Evolutionary conservation across 2,888 invertebrate species (phyloP).

Genomic region (Ophion slaviceki): DNA sequence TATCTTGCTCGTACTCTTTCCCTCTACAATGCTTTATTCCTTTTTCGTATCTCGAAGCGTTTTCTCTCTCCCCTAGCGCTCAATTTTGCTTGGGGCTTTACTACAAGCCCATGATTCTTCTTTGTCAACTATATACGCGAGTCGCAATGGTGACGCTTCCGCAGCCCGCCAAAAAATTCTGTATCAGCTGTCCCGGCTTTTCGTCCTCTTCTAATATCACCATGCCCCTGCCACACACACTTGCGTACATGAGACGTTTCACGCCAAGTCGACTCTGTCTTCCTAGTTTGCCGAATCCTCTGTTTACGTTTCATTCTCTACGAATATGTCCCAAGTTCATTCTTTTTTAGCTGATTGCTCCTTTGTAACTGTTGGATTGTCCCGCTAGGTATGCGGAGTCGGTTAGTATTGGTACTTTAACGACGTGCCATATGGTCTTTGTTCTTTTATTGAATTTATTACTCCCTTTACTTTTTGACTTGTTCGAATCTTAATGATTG

Average conservation of each 20-base stretch:
- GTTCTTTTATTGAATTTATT: too few species aligned
- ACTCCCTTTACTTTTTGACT: too few species aligned
- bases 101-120: constrained; percentile 44
- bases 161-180: constrained; percentile 80
- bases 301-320: background rate
- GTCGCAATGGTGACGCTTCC: constrained; percentile 65
- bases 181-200: constrained; percentile 81
- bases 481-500: too few species aligned
- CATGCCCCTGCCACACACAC: constrained; percentile 6
- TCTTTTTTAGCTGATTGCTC: too few species aligned
- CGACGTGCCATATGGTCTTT: too few species aligned
- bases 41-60: constrained; percentile 52
- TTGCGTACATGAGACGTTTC: background rate
- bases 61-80: constrained; percentile 42
- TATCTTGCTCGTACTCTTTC: background rate
- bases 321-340: too few species aligned
- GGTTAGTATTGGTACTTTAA: too few species aligned
- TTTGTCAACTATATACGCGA: constrained; percentile 51
- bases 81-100: constrained; percentile 40
- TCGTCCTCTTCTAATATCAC: constrained; percentile 45
- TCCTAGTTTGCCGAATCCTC: background rate
- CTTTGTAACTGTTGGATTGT: too few species aligned
- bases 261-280: background rate
- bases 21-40: constrained; percentile 9
- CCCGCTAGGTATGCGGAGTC: too few species aligned